Conservation (phyloP, 1,140 invertebrate species). For the Spodoptera litura region DNA sequence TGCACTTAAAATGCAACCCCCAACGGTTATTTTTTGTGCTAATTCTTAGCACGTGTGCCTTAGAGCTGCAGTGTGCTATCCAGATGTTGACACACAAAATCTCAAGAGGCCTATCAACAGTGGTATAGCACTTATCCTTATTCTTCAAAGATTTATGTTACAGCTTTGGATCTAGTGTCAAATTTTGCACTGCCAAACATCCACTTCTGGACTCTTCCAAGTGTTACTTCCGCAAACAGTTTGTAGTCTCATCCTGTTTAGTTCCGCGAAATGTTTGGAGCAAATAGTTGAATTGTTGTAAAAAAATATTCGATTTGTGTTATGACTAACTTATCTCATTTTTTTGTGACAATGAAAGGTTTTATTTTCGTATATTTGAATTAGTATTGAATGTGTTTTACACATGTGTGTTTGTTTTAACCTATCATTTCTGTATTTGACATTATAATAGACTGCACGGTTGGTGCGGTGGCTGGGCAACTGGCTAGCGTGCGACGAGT, state of each 20-base stretch:
- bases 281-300: too few relatives aligned
- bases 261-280: not conserved
- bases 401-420: too few relatives aligned
- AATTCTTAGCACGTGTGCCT: constrained; percentile 41
- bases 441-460: too few relatives aligned
- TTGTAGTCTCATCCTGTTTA: constrained; percentile 26
- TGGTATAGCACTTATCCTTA: constrained; percentile 36
- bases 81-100: constrained; percentile 49
- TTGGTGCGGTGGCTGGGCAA: too few relatives aligned
- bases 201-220: constrained; percentile 60
- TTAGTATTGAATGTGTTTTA: too few relatives aligned
- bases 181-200: constrained; percentile 54
- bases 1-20: not conserved
- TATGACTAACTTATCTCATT: too few relatives aligned
- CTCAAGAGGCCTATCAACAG: constrained; percentile 37
- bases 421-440: too few relatives aligned
- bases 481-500: too few relatives aligned
- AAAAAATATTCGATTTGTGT: too few relatives aligned
- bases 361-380: too few relatives aligned
- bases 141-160: constrained; percentile 47
- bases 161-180: constrained; percentile 49
- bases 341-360: too few relatives aligned
- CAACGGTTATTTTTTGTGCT: constrained; percentile 23
- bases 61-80: constrained; percentile 17
- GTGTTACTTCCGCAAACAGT: constrained; percentile 58